A percentile compares a stretch with the other conserved stretches of the same genome.
Conservation (phyloP, 23 tunicate genomes). For the Trididemnum miniatum region DNA sequence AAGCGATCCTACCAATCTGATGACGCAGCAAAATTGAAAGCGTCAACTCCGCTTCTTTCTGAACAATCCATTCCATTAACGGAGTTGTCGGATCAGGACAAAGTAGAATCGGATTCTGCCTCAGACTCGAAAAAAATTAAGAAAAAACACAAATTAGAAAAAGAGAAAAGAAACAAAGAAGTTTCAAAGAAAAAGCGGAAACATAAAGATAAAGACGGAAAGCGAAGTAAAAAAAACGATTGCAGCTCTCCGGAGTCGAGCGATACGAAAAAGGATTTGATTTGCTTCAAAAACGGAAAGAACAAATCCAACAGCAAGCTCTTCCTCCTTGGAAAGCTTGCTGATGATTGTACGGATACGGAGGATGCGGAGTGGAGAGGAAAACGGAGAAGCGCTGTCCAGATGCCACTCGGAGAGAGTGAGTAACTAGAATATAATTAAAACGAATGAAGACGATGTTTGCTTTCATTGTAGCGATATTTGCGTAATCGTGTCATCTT, state of each 20-base stretch:
- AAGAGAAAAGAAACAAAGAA: slow-evolving; percentile 45
- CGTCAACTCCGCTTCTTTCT: slow-evolving; percentile 3
- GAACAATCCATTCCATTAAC: not conserved
- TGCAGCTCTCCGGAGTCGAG: not conserved
- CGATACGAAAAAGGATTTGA: not conserved
- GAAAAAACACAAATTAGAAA: slow-evolving; percentile 37
- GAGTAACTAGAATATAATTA: too few relatives aligned
- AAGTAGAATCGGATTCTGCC: not conserved
- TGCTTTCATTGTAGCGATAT: too few relatives aligned
- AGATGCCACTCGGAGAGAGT: slow-evolving; percentile 61
- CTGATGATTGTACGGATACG: not conserved
- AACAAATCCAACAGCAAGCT: slow-evolving; percentile 46
- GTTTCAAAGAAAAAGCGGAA: slow-evolving; percentile 39
- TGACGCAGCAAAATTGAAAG: not conserved
- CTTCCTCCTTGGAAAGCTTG: slow-evolving; percentile 29
- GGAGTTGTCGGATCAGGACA: not conserved
- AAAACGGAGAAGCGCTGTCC: not conserved
- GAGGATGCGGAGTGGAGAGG: not conserved
- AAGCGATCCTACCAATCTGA: slow-evolving; percentile 42
- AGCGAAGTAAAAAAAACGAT: slow-evolving; percentile 9
- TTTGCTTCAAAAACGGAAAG: not conserved
- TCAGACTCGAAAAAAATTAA: slow-evolving; percentile 30
- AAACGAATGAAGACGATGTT: too few relatives aligned
- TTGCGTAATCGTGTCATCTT: too few relatives aligned
- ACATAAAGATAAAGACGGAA: slow-evolving; percentile 31